Evolutionary conservation across 2,888 invertebrate species (phyloP), one percentile per base, ranked within the genome.

Genomic region (Nymphalis urticae): DNA sequence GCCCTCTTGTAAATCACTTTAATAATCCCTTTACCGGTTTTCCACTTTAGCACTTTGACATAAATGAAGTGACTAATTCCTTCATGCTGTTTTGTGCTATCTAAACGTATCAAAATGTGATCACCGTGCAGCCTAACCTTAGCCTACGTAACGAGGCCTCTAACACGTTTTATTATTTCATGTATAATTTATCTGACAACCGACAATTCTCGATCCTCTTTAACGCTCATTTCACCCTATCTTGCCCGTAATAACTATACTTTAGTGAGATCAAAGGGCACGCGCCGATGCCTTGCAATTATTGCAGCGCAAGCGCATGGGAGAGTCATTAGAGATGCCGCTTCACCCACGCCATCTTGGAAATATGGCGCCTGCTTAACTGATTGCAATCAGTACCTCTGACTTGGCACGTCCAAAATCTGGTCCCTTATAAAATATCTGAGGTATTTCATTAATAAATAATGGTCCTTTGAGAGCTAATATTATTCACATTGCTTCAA

Each of bases 241-340:
- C 83, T 86, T 83, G 85, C 84, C 83, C 81, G 84, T 90, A 92
- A 91, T 92, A 91, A 91, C 90, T 88, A 89, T 88, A 86, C 84
- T 85, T 83, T 81, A 80, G 80, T 73, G 74, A 88, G 91, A 90
- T 91, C 91, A 92, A 90, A 92, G 92, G 91, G 88, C 91, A 87
- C 80, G 83, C 80, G 86, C 87, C 88, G 87, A 86, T 83, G 85
- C 84, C 81, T 85, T 85, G 89, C 90, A 90, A 91, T 92, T 90
- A 92, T 89, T 86, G 81, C 85, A 82, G 84, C 84, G 84, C 86
- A 71, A 73, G 87, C 84, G 85, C 88, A 88, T 87, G 87, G 86
- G 87, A 85, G 87, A 85, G 83, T 88, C 89, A 88, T 88, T 88
- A 90, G 83, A 76, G 82, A 78, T 81, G 82, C 77, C 58, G 70